phyloP scores from a whole-genome alignment of 2,888 invertebrate genomes.

The Cerceris ruficornis region DNA sequence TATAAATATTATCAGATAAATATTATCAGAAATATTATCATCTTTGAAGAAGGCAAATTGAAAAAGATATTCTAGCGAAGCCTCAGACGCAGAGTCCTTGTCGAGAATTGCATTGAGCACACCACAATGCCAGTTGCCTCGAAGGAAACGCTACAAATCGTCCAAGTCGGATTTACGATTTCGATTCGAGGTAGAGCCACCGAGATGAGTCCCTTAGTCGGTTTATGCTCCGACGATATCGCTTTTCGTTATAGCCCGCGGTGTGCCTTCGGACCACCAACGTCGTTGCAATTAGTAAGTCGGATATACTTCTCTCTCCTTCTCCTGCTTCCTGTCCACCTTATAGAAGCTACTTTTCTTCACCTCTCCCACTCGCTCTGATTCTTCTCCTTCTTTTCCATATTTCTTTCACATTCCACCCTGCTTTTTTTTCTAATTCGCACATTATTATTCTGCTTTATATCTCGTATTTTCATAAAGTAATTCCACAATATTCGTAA shows the following conservation, averaged over 20 bases:
- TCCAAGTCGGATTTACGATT: conserved; percentile 60
- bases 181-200: conserved; percentile 56
- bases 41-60: too few species aligned
- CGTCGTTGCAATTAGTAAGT: conserved; percentile 79
- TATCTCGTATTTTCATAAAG: too few species aligned
- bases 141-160: conserved; percentile 42
- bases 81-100: too few species aligned
- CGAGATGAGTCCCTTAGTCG: conserved; percentile 55
- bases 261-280: conserved; percentile 74
- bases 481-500: too few species aligned
- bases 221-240: conserved; percentile 67
- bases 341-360: conserved; percentile 28
- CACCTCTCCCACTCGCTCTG: conserved; percentile 39
- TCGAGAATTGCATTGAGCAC: too few species aligned
- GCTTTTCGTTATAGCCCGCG: conserved; percentile 75
- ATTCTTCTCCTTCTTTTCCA: conserved; percentile 32
- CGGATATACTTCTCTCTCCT: conserved; percentile 70
- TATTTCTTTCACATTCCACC: too few species aligned
- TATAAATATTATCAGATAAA: too few species aligned
- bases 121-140: neutral
- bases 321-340: conserved; percentile 36
- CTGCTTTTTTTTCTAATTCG: too few species aligned
- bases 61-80: too few species aligned
- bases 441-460: too few species aligned
- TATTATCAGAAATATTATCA: too few species aligned